Conservation (phyloP, 2,113 vertebrate genomes). For the Stegostoma tigrinum region DNA sequence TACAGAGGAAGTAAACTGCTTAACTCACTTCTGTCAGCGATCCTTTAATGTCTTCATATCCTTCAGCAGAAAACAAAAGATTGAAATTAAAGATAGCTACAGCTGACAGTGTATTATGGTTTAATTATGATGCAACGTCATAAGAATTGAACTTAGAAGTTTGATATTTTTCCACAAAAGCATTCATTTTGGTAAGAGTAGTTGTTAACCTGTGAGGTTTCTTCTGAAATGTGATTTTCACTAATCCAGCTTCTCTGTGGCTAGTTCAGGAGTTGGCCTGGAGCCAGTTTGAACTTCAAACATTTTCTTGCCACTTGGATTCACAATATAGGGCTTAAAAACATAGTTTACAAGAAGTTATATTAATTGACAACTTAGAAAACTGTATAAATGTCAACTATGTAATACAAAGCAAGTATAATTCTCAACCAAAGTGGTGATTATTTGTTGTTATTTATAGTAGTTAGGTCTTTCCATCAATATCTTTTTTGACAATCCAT, state of each 20-base stretch:
- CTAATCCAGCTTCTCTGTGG: not conserved
- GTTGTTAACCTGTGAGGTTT: not conserved
- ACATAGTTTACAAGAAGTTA: not conserved
- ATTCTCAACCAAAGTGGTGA: not conserved
- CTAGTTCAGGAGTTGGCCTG: not conserved
- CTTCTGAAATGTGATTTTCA: not conserved
- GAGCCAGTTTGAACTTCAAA: not conserved
- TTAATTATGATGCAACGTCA: not conserved
- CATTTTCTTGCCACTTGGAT: not conserved
- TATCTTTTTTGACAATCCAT: not conserved
- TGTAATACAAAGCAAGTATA: not conserved
- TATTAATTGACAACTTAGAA: not conserved
- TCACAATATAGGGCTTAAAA: not conserved
- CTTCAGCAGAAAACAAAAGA: not conserved
- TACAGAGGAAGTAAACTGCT: not conserved
- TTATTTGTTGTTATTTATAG: not conserved
- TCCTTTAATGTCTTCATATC: not conserved
- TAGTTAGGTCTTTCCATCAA: not conserved
- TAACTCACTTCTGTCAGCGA: not conserved
- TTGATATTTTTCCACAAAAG: not conserved
- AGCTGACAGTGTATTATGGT: not conserved
- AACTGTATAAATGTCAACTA: not conserved
- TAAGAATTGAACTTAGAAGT: not conserved
- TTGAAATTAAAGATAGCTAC: not conserved
- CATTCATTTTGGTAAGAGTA: not conserved